Percentiles rank a stretch among this genome's conserved stretches.
phyloP scores from a whole-genome alignment of 2,113 vertebrate genomes.

The Platichthys flesus region DNA sequence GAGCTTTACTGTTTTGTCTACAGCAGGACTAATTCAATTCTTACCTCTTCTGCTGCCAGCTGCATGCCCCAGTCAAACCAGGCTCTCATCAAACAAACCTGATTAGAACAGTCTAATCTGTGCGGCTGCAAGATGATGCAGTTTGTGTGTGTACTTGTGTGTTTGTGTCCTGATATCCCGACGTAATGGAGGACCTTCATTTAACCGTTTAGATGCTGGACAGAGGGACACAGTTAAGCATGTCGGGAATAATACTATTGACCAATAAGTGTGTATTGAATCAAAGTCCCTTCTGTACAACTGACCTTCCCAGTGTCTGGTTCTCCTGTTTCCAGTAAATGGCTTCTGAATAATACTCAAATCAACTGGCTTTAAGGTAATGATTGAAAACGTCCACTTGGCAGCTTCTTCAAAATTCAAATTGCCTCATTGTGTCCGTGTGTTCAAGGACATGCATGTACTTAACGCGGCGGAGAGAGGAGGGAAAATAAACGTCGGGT shows the following conservation, averaged over 20 bases:
- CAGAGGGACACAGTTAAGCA: slow-evolving; percentile 20
- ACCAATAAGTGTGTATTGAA: background rate
- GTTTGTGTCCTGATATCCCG: slow-evolving; percentile 44
- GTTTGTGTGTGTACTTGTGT: slow-evolving; percentile 20
- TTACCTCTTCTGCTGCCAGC: slow-evolving; percentile 67
- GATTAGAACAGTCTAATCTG: slow-evolving; percentile 76
- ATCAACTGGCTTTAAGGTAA: slow-evolving; percentile 14
- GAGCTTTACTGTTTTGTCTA: slow-evolving; percentile 52
- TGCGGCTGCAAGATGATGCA: slow-evolving; percentile 63
- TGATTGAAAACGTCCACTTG: slow-evolving; percentile 29
- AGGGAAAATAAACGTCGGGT: slow-evolving; percentile 53
- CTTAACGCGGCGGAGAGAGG: background rate
- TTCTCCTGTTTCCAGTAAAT: background rate
- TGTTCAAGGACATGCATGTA: slow-evolving; percentile 5
- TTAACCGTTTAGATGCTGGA: slow-evolving; percentile 54
- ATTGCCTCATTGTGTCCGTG: slow-evolving; percentile 21
- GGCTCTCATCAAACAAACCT: slow-evolving; percentile 77
- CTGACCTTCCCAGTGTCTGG: slow-evolving; percentile 9
- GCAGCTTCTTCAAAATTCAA: slow-evolving; percentile 25
- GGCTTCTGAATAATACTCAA: slow-evolving; percentile 2
- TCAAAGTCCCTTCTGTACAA: background rate
- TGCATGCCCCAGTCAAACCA: slow-evolving; percentile 65
- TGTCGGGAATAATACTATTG: background rate
- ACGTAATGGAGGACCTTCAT: slow-evolving; percentile 53
- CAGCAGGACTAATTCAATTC: slow-evolving; percentile 72